Conservation (phyloP, 2,113 vertebrate genomes). For the Apodemus sylvaticus region DNA sequence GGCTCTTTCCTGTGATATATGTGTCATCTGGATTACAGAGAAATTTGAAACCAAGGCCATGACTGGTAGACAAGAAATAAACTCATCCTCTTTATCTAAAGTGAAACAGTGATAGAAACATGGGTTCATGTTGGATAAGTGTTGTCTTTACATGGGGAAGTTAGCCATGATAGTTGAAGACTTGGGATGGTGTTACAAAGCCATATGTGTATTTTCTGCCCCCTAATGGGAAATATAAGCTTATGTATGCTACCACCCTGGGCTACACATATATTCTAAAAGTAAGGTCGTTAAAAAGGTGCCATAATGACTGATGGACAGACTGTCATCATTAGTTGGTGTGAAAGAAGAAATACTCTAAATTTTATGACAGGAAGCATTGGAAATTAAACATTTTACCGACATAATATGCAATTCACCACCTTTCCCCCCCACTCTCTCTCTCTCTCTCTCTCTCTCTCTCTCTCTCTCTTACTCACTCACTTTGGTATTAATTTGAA, state of each 20-base stretch:
- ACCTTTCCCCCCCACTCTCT: rapidly evolving
- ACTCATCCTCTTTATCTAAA: rapidly evolving
- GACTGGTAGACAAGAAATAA: not conserved
- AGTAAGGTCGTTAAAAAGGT: not conserved
- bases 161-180: rapidly evolving
- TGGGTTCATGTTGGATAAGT: no score
- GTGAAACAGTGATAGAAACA: not conserved
- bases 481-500: not conserved
- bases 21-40: not conserved
- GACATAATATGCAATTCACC: not conserved
- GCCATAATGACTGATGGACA: rapidly evolving
- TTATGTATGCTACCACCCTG: rapidly evolving
- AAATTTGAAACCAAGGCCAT: not conserved
- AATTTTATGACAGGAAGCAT: not conserved
- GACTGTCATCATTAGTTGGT: not conserved
- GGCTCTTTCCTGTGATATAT: not conserved
- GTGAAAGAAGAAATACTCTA: not conserved
- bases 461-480: not conserved
- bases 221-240: not conserved
- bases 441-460: not conserved
- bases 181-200: rapidly evolving
- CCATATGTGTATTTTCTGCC: no score
- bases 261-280: not conserved
- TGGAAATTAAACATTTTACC: not conserved
- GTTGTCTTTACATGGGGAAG: rapidly evolving